Conservation (phyloP, 2,113 vertebrate species). For the Myodes glareolus region DNA sequence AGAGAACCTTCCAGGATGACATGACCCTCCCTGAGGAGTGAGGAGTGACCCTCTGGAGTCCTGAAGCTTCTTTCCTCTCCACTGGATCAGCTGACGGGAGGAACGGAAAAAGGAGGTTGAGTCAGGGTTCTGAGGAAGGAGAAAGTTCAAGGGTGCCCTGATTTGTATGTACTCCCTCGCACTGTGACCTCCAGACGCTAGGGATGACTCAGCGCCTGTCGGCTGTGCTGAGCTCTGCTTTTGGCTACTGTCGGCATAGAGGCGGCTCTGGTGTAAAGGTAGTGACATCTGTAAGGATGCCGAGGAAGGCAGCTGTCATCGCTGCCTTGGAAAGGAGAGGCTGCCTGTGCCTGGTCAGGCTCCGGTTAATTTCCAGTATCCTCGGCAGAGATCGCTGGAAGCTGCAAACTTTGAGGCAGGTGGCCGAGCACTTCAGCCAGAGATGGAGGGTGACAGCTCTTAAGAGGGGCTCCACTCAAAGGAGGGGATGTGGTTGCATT, state of each 20-base stretch:
- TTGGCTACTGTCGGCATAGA: background rate
- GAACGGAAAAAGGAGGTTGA: background rate
- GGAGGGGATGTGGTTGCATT: background rate
- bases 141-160: background rate
- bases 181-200: background rate
- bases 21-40: background rate
- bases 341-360: constrained; percentile 19
- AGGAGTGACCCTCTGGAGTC: background rate
- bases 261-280: background rate
- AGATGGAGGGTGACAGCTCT: background rate
- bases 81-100: background rate
- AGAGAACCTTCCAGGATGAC: background rate
- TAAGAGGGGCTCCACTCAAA: background rate
- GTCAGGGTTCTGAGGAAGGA: background rate
- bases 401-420: background rate
- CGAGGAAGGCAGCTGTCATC: background rate
- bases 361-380: background rate
- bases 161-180: background rate
- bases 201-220: background rate
- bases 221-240: constrained; percentile 34
- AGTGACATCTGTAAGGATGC: background rate
- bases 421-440: background rate
- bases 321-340: background rate
- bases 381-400: background rate
- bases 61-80: background rate